Conservation (phyloP, 1,140 invertebrate genomes). For the Plutomurus gul region DNA sequence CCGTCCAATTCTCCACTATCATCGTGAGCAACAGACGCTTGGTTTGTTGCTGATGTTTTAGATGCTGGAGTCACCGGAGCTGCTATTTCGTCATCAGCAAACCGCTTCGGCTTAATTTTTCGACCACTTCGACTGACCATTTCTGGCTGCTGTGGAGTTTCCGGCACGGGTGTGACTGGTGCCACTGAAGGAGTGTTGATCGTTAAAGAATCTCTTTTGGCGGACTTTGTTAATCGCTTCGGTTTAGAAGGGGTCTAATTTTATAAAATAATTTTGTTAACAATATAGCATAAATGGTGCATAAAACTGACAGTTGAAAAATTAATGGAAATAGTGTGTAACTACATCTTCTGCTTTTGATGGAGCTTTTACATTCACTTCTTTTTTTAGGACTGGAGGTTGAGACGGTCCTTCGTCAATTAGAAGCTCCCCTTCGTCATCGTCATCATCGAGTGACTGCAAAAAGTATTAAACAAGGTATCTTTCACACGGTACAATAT, state of each 20-base stretch:
- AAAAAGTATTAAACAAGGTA: not conserved
- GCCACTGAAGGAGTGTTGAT: not conserved
- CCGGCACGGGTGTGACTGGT: not conserved
- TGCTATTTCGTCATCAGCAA: conserved; percentile 58
- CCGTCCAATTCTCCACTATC: not conserved
- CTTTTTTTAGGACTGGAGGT: conserved; percentile 26
- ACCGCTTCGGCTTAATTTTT: conserved; percentile 72
- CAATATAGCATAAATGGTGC: too few relatives aligned
- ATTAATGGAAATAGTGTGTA: not conserved
- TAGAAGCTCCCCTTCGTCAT: conserved; percentile 62
- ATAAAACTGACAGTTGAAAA: not conserved
- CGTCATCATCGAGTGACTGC: not conserved
- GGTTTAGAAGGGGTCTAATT: not conserved
- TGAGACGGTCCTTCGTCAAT: conserved; percentile 64
- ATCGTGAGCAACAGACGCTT: conserved; percentile 31
- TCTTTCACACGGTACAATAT: too few relatives aligned
- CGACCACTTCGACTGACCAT: conserved; percentile 72
- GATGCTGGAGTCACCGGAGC: conserved; percentile 31
- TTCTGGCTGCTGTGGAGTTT: conserved; percentile 55
- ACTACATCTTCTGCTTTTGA: not conserved
- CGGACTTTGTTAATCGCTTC: conserved; percentile 1
- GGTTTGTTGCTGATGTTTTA: conserved; percentile 6
- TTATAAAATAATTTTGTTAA: not conserved
- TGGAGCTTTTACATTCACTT: not conserved
- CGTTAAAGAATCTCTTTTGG: conserved; percentile 34